Base-by-base conservation (phyloP, 37 sponge, comb jelly and placozoan species). In the Theonella swinhoei region DNA sequence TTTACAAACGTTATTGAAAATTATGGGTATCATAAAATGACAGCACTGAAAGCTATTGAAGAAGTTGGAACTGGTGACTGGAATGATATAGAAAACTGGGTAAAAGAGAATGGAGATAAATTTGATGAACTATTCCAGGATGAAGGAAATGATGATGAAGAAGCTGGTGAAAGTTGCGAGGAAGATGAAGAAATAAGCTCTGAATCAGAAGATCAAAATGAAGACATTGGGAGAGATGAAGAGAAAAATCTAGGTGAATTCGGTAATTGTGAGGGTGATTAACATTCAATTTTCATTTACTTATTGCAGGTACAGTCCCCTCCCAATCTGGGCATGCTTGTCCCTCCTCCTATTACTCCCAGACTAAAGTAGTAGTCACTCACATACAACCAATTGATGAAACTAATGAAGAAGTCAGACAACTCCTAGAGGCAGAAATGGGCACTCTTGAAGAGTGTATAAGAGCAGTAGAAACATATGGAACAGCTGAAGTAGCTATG, bases 21-120 rank as follows among this genome's bases (percentile, higher is more conserved):
- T 25, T 5, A 24, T 39, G 74, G 39, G 0, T 85, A 67, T 23
- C 25, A 26, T 60, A 29, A 36, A 38, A 26, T 67, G 30, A 47
- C 77, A 1, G 39, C 77, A 17, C 60, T 85, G 25, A 59, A 43
- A 34, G 86, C 72, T 61, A 42, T 85, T 68, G 86, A 77, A 58
- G 26, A 54, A 47, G 35, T 33, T 39, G 42, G 5, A 36, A 59
- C 47, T 36, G 42, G 41, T 29, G 64, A 85, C 38, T 26, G 22
- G 11, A 31, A 85, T 42, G 86, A 70, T 7, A 54, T 78, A 61
- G 24, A 23, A 0, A 58, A 70, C 29, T 85, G 86, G 78, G 54
- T 66, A 54, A 11, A 32, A 40, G 78, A 84, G 31, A 20, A 84
- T 65, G 42, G 7, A 29, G 67, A 43, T 14, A 42, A 83, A 14